Percentiles rank a stretch among this genome's conserved stretches.
Evolutionary conservation across 1,140 invertebrate genomes (phyloP).

Genomic region (Subanguina moxae): DNA sequence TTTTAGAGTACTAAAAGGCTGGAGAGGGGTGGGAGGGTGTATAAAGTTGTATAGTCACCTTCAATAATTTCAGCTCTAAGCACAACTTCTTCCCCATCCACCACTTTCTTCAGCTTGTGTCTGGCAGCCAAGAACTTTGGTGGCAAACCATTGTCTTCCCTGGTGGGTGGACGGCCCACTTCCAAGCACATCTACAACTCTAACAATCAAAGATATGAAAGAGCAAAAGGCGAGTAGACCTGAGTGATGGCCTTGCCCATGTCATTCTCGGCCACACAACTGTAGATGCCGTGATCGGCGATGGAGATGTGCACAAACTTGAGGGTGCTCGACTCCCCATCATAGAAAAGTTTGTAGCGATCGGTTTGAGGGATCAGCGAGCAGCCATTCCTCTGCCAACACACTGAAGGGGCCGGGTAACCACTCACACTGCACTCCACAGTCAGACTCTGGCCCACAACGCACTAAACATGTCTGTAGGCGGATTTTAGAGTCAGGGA

Average conservation of each 20-base stretch:
- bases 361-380: constrained; percentile 43
- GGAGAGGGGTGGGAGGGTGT: too few species aligned
- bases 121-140: constrained; percentile 40
- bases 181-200: constrained; percentile 40
- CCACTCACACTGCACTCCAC: constrained; percentile 69
- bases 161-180: constrained; percentile 28
- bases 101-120: constrained; percentile 5
- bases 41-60: too few species aligned
- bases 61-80: constrained; percentile 48
- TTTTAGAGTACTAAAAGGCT: too few species aligned
- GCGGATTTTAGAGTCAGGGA: neutral
- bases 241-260: constrained; percentile 39
- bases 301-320: constrained; percentile 7
- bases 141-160: constrained; percentile 24
- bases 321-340: neutral
- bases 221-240: constrained; percentile 4
- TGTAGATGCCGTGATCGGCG: constrained; percentile 43
- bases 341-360: constrained; percentile 17
- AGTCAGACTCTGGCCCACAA: constrained; percentile 38
- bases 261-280: constrained; percentile 41
- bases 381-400: constrained; percentile 47
- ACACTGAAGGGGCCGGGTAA: constrained; percentile 72
- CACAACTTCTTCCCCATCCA: constrained; percentile 23
- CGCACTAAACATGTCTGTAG: constrained; percentile 16
- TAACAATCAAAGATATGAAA: neutral